These are phyloP conservation scores for Sitophilus oryzae DNA, from an alignment of 1,140 invertebrate genomes.

Conservation along the genomic window DNA sequence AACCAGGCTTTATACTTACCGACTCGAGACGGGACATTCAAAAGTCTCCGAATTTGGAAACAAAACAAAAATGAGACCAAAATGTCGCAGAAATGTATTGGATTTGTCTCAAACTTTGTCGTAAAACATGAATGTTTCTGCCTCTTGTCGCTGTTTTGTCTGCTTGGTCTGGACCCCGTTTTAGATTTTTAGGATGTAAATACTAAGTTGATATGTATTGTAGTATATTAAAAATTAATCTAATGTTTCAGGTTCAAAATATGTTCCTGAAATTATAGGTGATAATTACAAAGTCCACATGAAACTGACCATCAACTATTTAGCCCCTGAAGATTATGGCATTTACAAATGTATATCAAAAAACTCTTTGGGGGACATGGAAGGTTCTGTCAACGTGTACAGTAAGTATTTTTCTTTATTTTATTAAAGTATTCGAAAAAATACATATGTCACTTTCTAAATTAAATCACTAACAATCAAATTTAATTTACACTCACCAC, in stretches of 20 bases:
- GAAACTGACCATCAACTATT: slow-evolving; percentile 72
- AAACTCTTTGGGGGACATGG: slow-evolving; percentile 87
- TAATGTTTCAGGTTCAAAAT: slow-evolving; percentile 59
- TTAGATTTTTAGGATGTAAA: too few relatives aligned
- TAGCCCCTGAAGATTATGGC: slow-evolving; percentile 68
- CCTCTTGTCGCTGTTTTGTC: too few relatives aligned
- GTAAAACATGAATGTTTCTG: too few relatives aligned
- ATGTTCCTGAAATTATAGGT: slow-evolving; percentile 60
- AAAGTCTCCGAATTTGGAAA: too few relatives aligned
- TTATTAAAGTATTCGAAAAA: too few relatives aligned
- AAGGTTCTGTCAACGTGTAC: slow-evolving; percentile 85
- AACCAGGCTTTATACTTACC: too few relatives aligned
- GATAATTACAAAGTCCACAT: slow-evolving; percentile 79
- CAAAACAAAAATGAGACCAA: too few relatives aligned
- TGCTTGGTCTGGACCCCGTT: too few relatives aligned
- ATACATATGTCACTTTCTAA: not conserved
- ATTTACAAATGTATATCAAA: slow-evolving; percentile 88
- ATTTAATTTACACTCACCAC: slow-evolving; percentile 5
- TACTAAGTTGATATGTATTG: not conserved
- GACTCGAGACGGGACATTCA: too few relatives aligned
- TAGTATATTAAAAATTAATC: slow-evolving; percentile 1
- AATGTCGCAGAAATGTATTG: too few relatives aligned
- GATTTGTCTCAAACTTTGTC: too few relatives aligned
- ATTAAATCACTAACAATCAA: not conserved
- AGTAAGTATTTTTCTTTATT: slow-evolving; percentile 75